Conservation (phyloP, 2,888 invertebrate species). For the Torymus auratus region DNA sequence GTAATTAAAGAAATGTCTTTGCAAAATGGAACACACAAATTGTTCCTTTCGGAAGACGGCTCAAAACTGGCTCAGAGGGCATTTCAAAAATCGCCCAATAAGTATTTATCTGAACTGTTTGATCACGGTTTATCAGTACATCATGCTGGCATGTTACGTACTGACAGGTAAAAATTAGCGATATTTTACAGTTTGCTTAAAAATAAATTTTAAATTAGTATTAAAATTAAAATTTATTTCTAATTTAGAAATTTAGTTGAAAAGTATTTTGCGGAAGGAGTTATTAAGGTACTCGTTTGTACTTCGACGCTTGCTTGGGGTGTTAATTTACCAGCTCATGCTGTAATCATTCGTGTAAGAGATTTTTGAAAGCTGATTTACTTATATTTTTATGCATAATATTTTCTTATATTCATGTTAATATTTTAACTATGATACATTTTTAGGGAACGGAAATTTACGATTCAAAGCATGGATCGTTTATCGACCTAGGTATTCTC, state of each 20-base stretch:
- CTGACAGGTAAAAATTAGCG: slow-evolving; percentile 83
- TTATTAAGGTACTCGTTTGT: slow-evolving; percentile 93
- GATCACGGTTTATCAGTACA: slow-evolving; percentile 94
- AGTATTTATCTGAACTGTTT: slow-evolving; percentile 89
- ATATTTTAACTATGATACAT: slow-evolving; percentile 29
- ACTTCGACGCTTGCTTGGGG: slow-evolving; percentile 99
- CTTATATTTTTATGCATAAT: background rate
- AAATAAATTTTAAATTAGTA: slow-evolving; percentile 50
- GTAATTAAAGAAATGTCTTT: slow-evolving; percentile 89
- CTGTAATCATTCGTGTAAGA: slow-evolving; percentile 93
- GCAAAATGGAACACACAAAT: slow-evolving; percentile 83
- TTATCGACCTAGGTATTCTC: slow-evolving; percentile 96
- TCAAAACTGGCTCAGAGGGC: slow-evolving; percentile 84
- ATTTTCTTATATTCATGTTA: background rate
- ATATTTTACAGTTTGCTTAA: background rate
- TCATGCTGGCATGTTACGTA: slow-evolving; percentile 95
- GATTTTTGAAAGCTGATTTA: background rate
- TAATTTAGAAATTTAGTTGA: slow-evolving; percentile 86
- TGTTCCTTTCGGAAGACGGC: slow-evolving; percentile 83
- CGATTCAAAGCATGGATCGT: slow-evolving; percentile 95
- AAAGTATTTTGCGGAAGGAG: slow-evolving; percentile 91
- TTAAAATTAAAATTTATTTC: background rate
- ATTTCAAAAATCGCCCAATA: slow-evolving; percentile 86
- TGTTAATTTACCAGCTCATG: slow-evolving; percentile 98
- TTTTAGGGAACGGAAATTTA: slow-evolving; percentile 96